Base-by-base conservation (phyloP, 2,113 vertebrate species). In the Charadrius vociferus region DNA sequence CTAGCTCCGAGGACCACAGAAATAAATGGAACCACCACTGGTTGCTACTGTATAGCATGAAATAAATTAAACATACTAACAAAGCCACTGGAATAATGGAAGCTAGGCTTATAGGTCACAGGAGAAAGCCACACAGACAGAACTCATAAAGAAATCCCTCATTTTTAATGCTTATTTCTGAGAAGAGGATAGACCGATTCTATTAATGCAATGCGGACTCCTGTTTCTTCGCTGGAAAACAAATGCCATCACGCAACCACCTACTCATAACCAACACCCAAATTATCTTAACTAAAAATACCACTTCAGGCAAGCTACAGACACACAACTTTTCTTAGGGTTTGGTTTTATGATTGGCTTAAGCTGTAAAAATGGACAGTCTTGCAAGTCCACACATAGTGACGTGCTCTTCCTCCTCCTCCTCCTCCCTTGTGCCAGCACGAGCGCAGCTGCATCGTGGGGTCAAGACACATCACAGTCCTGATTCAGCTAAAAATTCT, bases 371-470 rank as follows among this genome's bases (percentile, higher is more conserved):
- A 88, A 22, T 0, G 3, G 61, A 52, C 3, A 63, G 29, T 19
- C 6, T 16, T 37, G 32, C 5, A 30, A 43, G 45, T 36, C 22
- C 6, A 37, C 29, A 55, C 3, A 3, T 7, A 72, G 14, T 2
- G 7, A 14, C 10, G 24, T 17, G 52, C 47, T 63, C 20, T 21
- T 91, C 26, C 14, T 88, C 77, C 19, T 91, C 26, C 14, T 88
- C 77, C 19, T 90, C 8, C 24, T 77, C 37, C 67, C 19, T 7
- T 19, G 19, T 22, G 15, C 36, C 70, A 73, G 24, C 6, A 34
- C 22, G 1, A 4, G 26, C 0, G 1, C 78, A 81, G 7, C 37
- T 53, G 71, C 75, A 55, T 37, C 2, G 2, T 1, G 2, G 6
- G 27, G 34, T 32, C 68, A 70, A 62, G 24, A 14, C 4, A 24